Percentiles rank a stretch among this genome's conserved stretches.
Evolutionary conservation across 2,888 invertebrate species (phyloP).

Genomic region (Rhagonycha fulva): DNA sequence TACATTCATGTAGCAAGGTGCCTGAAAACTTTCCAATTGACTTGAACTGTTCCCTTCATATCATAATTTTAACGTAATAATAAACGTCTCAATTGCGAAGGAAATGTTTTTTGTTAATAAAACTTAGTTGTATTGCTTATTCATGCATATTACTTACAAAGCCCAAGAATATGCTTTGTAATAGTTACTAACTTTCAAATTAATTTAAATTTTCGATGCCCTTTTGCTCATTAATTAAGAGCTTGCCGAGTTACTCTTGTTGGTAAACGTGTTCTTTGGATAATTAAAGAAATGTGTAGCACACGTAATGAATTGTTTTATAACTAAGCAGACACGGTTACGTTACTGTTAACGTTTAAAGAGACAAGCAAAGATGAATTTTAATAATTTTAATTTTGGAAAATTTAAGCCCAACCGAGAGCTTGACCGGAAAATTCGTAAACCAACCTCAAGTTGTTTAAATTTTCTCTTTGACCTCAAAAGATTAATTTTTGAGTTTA

Average conservation of each 20-base stretch:
- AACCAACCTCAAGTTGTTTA: background rate
- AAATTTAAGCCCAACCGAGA: background rate
- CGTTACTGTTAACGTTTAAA: background rate
- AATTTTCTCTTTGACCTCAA: background rate
- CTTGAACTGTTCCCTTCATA: background rate
- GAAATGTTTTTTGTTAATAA: slow-evolving; percentile 2
- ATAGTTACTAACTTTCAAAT: slow-evolving; percentile 12
- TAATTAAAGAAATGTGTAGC: slow-evolving; percentile 15
- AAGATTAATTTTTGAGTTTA: background rate
- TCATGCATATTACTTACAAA: slow-evolving; percentile 7
- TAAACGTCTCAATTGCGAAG: background rate
- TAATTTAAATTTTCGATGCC: slow-evolving; percentile 15
- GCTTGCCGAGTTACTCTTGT: slow-evolving; percentile 7
- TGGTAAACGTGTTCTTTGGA: slow-evolving; percentile 8
- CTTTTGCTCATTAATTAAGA: slow-evolving; percentile 18
- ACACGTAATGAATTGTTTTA: slow-evolving; percentile 10
- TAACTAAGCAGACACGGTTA: background rate
- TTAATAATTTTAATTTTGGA: background rate
- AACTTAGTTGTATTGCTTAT: slow-evolving; percentile 11
- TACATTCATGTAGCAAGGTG: too few relatives aligned
- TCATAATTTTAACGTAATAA: background rate
- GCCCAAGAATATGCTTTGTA: slow-evolving; percentile 11
- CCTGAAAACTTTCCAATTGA: too few relatives aligned
- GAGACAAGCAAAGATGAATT: background rate
- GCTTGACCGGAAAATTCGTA: background rate